A percentile compares a stretch with the other conserved stretches of the same genome.
These are phyloP conservation scores for Trachurus trachurus DNA, from an alignment of 2,797 vertebrate species.

Conservation along the genomic window DNA sequence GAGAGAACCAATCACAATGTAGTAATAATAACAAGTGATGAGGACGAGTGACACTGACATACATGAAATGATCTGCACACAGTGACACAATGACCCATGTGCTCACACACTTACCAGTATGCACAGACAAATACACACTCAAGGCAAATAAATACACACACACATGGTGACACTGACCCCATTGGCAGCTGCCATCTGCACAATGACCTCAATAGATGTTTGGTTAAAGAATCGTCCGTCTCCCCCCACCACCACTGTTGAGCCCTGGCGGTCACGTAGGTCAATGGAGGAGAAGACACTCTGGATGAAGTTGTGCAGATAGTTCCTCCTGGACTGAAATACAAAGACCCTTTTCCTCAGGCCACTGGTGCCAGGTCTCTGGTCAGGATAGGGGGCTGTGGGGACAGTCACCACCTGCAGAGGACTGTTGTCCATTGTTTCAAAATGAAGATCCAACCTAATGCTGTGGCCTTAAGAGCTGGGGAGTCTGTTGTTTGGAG, in stretches of 20 bases:
- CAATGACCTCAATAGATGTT: conserved; percentile 91
- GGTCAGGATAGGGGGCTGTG: conserved; percentile 92
- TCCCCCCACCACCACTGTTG: conserved; percentile 95
- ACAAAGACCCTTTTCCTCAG: conserved; percentile 90
- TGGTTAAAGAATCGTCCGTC: conserved; percentile 96
- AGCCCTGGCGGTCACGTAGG: conserved; percentile 95
- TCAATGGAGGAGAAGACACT: conserved; percentile 97
- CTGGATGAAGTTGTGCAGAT: conserved; percentile 97
- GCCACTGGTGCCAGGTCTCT: conserved; percentile 92
- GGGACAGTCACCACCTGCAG: conserved; percentile 91
- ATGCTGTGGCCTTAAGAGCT: conserved; percentile 36
- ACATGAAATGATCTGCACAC: conserved; percentile 6
- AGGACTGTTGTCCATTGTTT: conserved; percentile 89
- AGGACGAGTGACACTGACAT: conserved; percentile 42
- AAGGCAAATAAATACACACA: conserved; percentile 15
- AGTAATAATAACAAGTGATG: neutral
- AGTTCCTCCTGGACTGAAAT: conserved; percentile 92
- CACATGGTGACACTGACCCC: conserved; percentile 92
- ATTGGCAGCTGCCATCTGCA: conserved; percentile 98
- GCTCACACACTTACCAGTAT: conserved; percentile 11
- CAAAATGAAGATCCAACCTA: conserved; percentile 31
- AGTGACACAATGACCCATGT: neutral
- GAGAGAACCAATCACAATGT: neutral
- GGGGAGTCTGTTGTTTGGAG: conserved; percentile 59
- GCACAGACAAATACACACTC: conserved; percentile 26